Conservation (phyloP, 2,888 invertebrate species). For the Lampropteryx suffumata region DNA sequence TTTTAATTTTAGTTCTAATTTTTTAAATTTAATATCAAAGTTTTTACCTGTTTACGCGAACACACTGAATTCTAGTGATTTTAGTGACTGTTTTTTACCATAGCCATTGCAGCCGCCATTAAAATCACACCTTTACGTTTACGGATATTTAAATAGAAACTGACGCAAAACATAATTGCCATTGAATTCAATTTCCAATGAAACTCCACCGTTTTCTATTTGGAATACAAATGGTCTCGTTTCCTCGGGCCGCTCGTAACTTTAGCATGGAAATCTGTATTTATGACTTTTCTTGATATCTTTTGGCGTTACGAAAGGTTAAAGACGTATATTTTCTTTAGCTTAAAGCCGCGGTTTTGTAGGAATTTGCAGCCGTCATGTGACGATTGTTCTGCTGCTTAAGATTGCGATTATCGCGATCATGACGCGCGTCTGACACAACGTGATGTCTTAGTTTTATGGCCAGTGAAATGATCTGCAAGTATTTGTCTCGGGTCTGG, state of each 20-base stretch:
- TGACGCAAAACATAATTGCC: neutral
- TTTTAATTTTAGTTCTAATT: too few species aligned
- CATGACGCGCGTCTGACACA: too few species aligned
- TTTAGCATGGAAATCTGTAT: conserved; percentile 20
- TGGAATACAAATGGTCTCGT: conserved; percentile 9
- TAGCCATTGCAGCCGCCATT: too few species aligned
- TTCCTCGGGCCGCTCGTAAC: conserved; percentile 16
- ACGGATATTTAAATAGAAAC: neutral
- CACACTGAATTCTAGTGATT: too few species aligned
- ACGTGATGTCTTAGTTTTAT: too few species aligned
- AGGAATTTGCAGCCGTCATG: neutral
- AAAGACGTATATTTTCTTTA: conserved; percentile 1
- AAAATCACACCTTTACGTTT: too few species aligned
- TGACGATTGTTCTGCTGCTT: neutral
- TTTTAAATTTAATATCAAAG: too few species aligned
- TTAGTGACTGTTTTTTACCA: too few species aligned
- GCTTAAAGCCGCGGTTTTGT: neutral
- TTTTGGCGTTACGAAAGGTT: conserved; percentile 11
- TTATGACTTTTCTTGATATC: conserved; percentile 16
- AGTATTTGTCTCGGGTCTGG: too few species aligned
- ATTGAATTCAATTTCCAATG: conserved; percentile 9
- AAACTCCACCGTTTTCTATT: conserved; percentile 3
- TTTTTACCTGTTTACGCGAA: too few species aligned
- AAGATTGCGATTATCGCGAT: too few species aligned
- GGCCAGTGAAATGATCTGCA: too few species aligned